phyloP scores from a whole-genome alignment of 2,888 invertebrate species.

The Taphrorychus bicolor region DNA sequence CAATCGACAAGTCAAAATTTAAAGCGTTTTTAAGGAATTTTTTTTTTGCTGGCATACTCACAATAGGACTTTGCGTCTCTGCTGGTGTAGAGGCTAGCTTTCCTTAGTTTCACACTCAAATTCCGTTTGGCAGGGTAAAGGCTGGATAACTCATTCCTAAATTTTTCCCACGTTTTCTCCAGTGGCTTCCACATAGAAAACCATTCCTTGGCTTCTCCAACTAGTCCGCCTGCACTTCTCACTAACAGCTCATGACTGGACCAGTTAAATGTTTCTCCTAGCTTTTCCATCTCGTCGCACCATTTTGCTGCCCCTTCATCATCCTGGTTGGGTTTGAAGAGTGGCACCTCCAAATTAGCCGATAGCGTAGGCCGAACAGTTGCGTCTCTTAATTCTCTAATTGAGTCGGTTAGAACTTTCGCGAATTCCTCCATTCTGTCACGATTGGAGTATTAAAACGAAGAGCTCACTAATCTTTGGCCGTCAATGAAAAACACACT shows the following conservation, averaged over 20 bases:
- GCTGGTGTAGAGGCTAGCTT: constrained; percentile 29
- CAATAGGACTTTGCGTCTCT: constrained; percentile 15
- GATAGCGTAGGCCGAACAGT: too few relatives aligned
- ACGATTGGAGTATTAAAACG: too few relatives aligned
- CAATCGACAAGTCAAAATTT: constrained; percentile 19
- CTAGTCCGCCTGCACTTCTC: not conserved
- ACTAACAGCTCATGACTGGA: not conserved
- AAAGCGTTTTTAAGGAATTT: constrained; percentile 2
- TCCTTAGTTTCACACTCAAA: constrained; percentile 23
- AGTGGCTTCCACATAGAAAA: constrained; percentile 21
- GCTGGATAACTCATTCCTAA: constrained; percentile 18
- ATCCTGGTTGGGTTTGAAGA: constrained; percentile 8
- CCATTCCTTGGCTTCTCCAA: constrained; percentile 24
- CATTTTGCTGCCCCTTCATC: constrained; percentile 25
- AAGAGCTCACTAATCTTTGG: too few relatives aligned
- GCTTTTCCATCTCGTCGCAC: constrained; percentile 31
- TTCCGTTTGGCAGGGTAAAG: constrained; percentile 30
- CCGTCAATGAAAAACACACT: too few relatives aligned
- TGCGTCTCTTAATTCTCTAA: too few relatives aligned
- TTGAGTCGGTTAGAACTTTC: too few relatives aligned
- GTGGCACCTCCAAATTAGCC: too few relatives aligned
- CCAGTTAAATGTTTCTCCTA: constrained; percentile 18
- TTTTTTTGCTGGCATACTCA: constrained; percentile 14
- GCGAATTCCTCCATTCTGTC: too few relatives aligned
- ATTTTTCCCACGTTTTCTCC: constrained; percentile 28